phyloP scores from a whole-genome alignment of 2,797 vertebrate genomes.

The Setipinna tenuifilis region DNA sequence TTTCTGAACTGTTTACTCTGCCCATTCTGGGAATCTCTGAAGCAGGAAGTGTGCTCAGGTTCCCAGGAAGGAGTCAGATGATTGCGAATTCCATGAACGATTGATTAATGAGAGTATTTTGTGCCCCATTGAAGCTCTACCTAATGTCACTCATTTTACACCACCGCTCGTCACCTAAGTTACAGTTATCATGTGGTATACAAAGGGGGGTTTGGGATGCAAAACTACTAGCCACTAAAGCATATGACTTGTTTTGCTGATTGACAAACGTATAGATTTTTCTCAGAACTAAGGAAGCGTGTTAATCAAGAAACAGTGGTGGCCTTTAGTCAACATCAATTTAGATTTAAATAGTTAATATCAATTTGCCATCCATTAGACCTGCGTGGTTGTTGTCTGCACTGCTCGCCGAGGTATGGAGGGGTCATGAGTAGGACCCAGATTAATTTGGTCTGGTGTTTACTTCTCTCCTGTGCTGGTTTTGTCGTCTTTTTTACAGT shows the following conservation, averaged over 20 bases:
- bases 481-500: not conserved
- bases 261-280: not conserved
- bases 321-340: not conserved
- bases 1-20: slow-evolving; percentile 8
- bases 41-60: not conserved
- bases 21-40: slow-evolving; percentile 1
- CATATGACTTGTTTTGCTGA: not conserved
- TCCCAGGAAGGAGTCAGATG: not conserved
- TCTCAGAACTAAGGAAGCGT: not conserved
- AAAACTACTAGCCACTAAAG: not conserved
- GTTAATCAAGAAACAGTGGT: not conserved
- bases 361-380: not conserved
- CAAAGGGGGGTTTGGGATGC: not conserved
- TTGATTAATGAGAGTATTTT: slow-evolving; percentile 11
- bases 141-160: not conserved
- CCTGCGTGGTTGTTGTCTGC: not conserved
- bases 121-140: not conserved
- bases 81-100: not conserved
- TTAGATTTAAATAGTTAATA: not conserved
- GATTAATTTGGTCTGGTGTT: no score
- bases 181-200: not conserved
- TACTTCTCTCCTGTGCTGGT: not conserved
- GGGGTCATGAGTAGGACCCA: not conserved
- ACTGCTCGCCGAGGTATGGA: not conserved
- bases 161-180: not conserved